phyloP scores from a whole-genome alignment of 2,888 invertebrate species.

The Eurois occulta region DNA sequence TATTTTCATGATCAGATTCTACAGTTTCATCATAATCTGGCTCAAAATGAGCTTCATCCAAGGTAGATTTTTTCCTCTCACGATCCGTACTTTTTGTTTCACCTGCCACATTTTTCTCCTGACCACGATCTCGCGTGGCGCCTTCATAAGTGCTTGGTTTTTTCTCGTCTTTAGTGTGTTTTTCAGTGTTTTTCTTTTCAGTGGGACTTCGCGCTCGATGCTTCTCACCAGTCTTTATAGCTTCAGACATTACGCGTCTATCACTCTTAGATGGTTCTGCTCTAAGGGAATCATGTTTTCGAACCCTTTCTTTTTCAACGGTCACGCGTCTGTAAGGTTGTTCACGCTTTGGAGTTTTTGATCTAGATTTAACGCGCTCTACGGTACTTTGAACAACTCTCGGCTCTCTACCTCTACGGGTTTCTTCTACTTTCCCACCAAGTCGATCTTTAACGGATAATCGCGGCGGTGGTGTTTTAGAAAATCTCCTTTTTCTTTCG shows the following conservation, averaged over 20 bases:
- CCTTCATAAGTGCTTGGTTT: constrained; percentile 64
- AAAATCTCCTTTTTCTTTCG: constrained; percentile 84
- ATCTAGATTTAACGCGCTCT: constrained; percentile 89
- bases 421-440: constrained; percentile 93
- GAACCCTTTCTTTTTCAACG: constrained; percentile 85
- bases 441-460: constrained; percentile 95
- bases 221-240: constrained; percentile 75
- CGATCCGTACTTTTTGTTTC: constrained; percentile 76
- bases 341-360: constrained; percentile 88
- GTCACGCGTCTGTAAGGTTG: constrained; percentile 88
- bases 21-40: constrained; percentile 93
- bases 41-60: constrained; percentile 94
- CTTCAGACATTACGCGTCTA: constrained; percentile 75
- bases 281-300: constrained; percentile 80
- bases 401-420: constrained; percentile 88
- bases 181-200: constrained; percentile 77
- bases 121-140: constrained; percentile 62
- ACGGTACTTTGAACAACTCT: constrained; percentile 89
- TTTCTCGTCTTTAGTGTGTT: constrained; percentile 77
- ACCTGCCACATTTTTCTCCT: constrained; percentile 73
- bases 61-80: constrained; percentile 92
- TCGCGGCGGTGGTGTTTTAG: constrained; percentile 91
- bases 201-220: constrained; percentile 73
- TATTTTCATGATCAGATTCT: constrained; percentile 91
- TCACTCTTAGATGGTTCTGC: constrained; percentile 77